Conservation (phyloP, 2,888 invertebrate genomes). For the Ormia ochracea region DNA sequence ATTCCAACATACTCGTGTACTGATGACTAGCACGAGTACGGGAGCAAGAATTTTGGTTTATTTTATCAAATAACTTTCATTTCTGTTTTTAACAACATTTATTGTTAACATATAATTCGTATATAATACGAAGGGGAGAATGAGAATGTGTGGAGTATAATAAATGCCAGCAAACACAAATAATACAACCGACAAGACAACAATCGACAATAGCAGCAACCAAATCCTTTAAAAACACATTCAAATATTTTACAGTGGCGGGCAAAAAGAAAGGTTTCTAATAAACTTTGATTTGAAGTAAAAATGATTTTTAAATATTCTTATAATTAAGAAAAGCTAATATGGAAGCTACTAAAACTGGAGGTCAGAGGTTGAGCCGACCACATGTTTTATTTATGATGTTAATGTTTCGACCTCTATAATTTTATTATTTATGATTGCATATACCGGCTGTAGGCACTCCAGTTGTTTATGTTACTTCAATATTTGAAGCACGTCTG, state of each 20-base stretch:
- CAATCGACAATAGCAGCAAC: slow-evolving; percentile 35
- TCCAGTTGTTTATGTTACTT: no score
- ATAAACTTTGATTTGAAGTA: no score
- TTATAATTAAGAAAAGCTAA: background rate
- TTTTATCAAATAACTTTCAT: slow-evolving; percentile 45
- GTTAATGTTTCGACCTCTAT: no score
- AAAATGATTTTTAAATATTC: background rate
- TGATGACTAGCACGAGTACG: background rate
- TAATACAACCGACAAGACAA: slow-evolving; percentile 33
- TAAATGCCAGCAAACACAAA: slow-evolving; percentile 37
- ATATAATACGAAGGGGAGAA: slow-evolving; percentile 36
- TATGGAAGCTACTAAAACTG: no score
- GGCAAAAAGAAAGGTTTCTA: background rate
- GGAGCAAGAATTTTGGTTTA: slow-evolving; percentile 31
- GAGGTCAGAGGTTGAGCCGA: no score
- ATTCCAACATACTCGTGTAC: background rate
- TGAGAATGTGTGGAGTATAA: background rate
- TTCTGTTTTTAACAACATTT: slow-evolving; percentile 55
- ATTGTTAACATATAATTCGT: slow-evolving; percentile 55
- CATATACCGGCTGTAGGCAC: no score
- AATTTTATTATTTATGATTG: no score
- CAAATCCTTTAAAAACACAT: slow-evolving; percentile 29
- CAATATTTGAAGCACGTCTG: no score
- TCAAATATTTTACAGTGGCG: slow-evolving; percentile 25
- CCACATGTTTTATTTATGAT: no score